Conservation (phyloP, 2,797 vertebrate genomes). For the Microctenopoma lineatum region DNA sequence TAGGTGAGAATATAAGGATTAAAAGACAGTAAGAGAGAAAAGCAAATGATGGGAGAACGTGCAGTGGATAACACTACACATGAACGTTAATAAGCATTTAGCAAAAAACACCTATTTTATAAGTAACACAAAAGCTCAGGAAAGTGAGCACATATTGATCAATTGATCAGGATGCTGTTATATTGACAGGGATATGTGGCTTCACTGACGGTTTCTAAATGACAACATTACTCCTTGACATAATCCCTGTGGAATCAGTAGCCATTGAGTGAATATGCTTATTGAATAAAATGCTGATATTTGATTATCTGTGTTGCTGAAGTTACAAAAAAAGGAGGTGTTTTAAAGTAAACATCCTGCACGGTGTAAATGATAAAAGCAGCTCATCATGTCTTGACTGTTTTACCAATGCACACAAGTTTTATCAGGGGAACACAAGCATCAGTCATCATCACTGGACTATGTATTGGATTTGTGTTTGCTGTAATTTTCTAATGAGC, state of each 20-base stretch:
- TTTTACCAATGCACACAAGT: not conserved
- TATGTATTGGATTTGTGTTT: no score
- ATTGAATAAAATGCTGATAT: not conserved
- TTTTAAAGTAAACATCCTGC: not conserved
- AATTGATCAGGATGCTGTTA: not conserved
- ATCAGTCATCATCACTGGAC: no score
- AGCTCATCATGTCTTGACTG: not conserved
- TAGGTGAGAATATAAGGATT: not conserved
- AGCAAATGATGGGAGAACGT: not conserved
- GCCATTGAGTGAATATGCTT: not conserved
- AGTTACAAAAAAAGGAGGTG: not conserved
- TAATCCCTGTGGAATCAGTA: not conserved
- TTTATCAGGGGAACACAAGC: no score
- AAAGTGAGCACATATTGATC: conserved; percentile 4
- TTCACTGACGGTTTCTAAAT: not conserved
- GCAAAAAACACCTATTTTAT: not conserved
- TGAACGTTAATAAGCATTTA: not conserved
- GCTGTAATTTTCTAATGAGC: no score
- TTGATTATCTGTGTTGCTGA: not conserved
- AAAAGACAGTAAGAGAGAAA: not conserved
- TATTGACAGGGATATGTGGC: conserved; percentile 2
- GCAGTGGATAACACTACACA: not conserved
- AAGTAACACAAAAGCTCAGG: conserved; percentile 4
- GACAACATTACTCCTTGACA: conserved; percentile 2
- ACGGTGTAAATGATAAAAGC: not conserved